Evolutionary conservation across 2,113 vertebrate species (phyloP), one percentile per base, ranked within the genome.

Genomic region (Sphaerodactylus townsendi): DNA sequence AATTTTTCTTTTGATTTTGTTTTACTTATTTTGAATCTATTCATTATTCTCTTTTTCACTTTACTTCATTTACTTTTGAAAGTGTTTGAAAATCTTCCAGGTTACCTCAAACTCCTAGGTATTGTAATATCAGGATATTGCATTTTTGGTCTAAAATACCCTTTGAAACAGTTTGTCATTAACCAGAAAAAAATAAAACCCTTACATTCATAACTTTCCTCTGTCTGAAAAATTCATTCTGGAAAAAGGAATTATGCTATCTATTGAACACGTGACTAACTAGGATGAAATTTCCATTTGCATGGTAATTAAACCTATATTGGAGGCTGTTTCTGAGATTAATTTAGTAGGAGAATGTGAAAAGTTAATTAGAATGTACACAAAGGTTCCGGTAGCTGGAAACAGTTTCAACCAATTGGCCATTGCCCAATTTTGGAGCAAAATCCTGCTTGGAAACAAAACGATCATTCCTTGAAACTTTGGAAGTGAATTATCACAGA

Each of bases 381-480:
- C 46, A 70, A 84, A 62, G 77, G 62, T 88, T 79, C 64, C 9
- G 28, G 48, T 82, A 62, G 56, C 53, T 82, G 74, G 65, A 86
- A 86, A 71, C 17, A 85, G 80, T 62, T 13, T n/a, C 0, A 68
- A 91, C 88, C 82, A 86, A 79, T 81, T 70, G 25, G 68, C 79
- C 76, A 39, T 33, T 90, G 74, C 53, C 85, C 82, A 83, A 72
- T 53, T 44, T 41, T 72, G 69, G 68, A 30, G 82, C 37, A 85
- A 82, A 90, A 87, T 78, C 53, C 75, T 53, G 84, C 68, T 75
- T 75, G 78, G 86, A 88, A 90, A 85, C 7, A 37, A 48, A 71
- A 71, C 59, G 50, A 85, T 50, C 7, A 28, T 62, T 69, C 35
- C 33, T 8, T 48, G 21, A 25, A 35, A 59, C 53, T 46, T 65